Base-by-base conservation (phyloP, 2,113 vertebrate species). In the Lota lota region DNA sequence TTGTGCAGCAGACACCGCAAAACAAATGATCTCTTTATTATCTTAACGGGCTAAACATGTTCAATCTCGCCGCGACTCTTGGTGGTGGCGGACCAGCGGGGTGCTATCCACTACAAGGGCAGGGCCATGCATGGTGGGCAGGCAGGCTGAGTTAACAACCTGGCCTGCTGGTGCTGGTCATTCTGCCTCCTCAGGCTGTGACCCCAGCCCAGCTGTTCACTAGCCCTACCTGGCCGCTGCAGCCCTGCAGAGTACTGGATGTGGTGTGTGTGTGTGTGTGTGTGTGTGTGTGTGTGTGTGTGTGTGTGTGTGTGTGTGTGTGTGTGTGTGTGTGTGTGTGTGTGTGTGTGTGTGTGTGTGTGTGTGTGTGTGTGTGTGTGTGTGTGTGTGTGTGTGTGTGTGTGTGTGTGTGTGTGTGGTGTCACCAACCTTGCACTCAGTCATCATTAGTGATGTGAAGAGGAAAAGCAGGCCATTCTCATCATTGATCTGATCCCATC, bases 171-270 rank as follows among this genome's bases (percentile, higher is more conserved):
- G 28, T 33, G 28, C 28, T 33, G 28, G 4, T 33, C 28, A 6
- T 33, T 77, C 12, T 22, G 77, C 67, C 70, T 75, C 75, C 76
- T 70, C 79, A 76, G 84, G 74, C 72, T 74, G 57, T 67, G 79
- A 83, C 80, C 80, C 28, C 77, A 24, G 70, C 19, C 78, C 78
- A 79, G 77, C 85, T 88, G 80, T 78, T 76, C 58, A 15, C 5
- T 64, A 50, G 57, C 69, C 71, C 50, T 16, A 63, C 22, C 6
- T 15, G 60, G 63, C 19, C 51, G 4, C 56, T 8, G n/a, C 56
- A 24, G 4, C 33, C 16, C 8, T 61, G 20, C 18, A 1, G 28
- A 12, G 11, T 61, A 16, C 56, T 47, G 22, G 73, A 17, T 58
- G 61, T 54, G 61, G 69, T 71, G 63, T 71, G 69, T 72, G 19